Evolutionary conservation across 2,113 vertebrate species (phyloP), one percentile per base, ranked within the genome.

Genomic region (Archilochus colubris): DNA sequence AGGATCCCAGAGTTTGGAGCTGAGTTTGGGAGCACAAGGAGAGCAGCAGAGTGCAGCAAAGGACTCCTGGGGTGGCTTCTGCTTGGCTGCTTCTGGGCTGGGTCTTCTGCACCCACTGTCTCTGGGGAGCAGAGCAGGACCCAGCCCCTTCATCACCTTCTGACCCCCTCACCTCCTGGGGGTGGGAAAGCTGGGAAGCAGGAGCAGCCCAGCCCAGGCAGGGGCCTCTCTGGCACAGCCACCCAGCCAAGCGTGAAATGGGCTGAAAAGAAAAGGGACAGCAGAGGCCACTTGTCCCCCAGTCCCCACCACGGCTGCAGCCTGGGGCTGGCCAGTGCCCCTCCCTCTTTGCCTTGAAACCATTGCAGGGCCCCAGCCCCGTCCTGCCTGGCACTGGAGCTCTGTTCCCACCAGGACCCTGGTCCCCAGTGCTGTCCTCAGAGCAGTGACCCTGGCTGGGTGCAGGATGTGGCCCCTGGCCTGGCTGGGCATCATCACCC

Each of bases 401-500:
- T 30, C 61, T 44, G 67, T 20, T 64, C 6, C 24, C 15, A 18
- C 3, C 2, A 3, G 53, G 25, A 36, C 17, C 2, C 2, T 1
- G 5, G 67, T 46, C 22, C 51, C 36, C 31, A 14, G 57, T 1
- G 10, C 79, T 55, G 66, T 9, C n/a, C 58, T 40, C 1, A 1
- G 44, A 68, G 22, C 2, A 0, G 64, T 58, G 72, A 50, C 27
- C 44, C 40, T 0, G 0, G 14, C 12, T 0, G 12, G 92, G 76
- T 2, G 12, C 91, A 72, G 87, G 80, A 98, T 97, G 97, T 24
- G 46, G 92, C 40, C 50, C 40, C 63, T 53, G 63, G 57, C 54
- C n/a, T 76, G 92, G 90, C 81, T 97, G 83, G 80, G 63, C 9
- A 48, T 98, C 22, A 17, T 94, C 66, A 36, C 27, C 31, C 80